These are phyloP conservation scores for Drosophila lacicola DNA, from an alignment of 2,888 invertebrate species.

Conservation along the genomic window DNA sequence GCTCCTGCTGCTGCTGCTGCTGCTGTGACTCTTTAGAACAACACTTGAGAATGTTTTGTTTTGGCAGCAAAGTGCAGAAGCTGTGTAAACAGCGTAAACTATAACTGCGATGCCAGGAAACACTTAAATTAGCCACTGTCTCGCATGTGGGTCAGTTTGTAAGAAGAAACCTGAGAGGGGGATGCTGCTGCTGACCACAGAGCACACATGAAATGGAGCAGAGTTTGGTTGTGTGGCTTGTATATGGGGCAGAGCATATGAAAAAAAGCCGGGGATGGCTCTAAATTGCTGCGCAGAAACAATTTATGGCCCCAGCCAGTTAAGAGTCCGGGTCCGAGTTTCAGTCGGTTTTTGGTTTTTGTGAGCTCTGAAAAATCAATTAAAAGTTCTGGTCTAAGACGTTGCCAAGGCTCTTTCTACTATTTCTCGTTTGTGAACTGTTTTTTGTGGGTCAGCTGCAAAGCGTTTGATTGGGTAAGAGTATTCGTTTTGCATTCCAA, in stretches of 20 bases:
- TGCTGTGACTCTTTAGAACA: slow-evolving; percentile 39
- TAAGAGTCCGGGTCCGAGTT: slow-evolving; percentile 54
- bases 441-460: slow-evolving; percentile 39
- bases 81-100: slow-evolving; percentile 77
- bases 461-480: not conserved
- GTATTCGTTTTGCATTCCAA: slow-evolving; percentile 60
- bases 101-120: slow-evolving; percentile 77
- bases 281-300: slow-evolving; percentile 77
- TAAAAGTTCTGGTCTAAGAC: slow-evolving; percentile 76
- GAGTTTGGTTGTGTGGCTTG: slow-evolving; percentile 20
- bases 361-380: slow-evolving; percentile 69
- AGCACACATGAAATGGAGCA: slow-evolving; percentile 56
- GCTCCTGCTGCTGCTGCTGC: slow-evolving; percentile 4
- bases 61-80: slow-evolving; percentile 73
- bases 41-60: slow-evolving; percentile 73
- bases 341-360: slow-evolving; percentile 34
- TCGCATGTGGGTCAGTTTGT: slow-evolving; percentile 74
- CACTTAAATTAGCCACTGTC: slow-evolving; percentile 76
- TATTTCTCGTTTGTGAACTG: slow-evolving; percentile 17
- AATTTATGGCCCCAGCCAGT: slow-evolving; percentile 71
- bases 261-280: slow-evolving; percentile 61
- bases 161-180: slow-evolving; percentile 70
- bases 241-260: slow-evolving; percentile 60
- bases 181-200: slow-evolving; percentile 59
- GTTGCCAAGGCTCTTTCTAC: slow-evolving; percentile 53